Percentiles rank a stretch among this genome's conserved stretches.
Conservation (phyloP, 1,140 invertebrate species). For the Polypedilum pembai region DNA sequence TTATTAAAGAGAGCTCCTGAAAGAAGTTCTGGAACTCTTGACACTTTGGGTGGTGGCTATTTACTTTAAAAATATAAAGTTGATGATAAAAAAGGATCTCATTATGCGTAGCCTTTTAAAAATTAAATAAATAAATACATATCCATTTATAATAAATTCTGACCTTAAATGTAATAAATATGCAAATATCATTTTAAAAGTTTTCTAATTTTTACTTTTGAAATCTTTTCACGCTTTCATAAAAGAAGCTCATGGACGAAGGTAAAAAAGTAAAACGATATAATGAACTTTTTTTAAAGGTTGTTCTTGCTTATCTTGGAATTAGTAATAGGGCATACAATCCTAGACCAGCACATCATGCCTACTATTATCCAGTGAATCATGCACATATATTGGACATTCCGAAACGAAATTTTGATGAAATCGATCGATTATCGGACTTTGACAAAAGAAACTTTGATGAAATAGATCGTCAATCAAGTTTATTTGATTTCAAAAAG, state of each 20-base stretch:
- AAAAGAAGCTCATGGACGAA: no score
- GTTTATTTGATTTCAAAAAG: slow-evolving; percentile 4
- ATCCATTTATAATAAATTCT: neutral
- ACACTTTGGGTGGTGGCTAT: neutral
- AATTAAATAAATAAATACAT: neutral
- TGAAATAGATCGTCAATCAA: neutral
- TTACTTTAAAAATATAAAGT: neutral
- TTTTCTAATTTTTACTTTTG: neutral
- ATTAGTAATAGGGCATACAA: neutral
- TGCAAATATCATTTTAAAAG: neutral
- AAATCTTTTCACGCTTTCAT: no score
- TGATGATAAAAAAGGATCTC: neutral
- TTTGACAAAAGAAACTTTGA: slow-evolving; percentile 13
- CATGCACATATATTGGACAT: neutral
- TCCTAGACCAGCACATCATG: neutral
- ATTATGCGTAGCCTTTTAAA: neutral
- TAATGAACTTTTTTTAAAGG: no score
- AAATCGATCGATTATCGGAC: neutral
- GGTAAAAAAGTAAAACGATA: no score
- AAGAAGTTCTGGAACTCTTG: neutral
- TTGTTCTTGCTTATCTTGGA: neutral
- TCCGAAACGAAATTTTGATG: slow-evolving; percentile 20
- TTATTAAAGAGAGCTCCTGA: neutral
- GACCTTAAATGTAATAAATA: neutral
- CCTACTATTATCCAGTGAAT: neutral